Percentiles rank a stretch among this genome's conserved stretches.
phyloP scores from a whole-genome alignment of 2,797 vertebrate genomes.

The Cephalopachus bancanus region DNA sequence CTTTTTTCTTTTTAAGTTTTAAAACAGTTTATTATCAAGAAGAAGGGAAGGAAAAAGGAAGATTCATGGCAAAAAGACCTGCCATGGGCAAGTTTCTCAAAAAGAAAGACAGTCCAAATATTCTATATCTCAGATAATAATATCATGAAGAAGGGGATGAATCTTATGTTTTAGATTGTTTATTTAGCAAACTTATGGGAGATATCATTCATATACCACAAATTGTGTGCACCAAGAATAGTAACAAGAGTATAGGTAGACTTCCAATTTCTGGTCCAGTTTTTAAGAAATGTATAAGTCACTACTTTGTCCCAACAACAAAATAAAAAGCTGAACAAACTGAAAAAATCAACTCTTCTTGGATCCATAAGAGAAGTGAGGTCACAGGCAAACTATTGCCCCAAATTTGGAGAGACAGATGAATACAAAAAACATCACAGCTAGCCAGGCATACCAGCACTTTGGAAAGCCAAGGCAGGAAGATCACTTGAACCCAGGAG shows the following conservation, averaged over 20 bases:
- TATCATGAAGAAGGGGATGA: not conserved
- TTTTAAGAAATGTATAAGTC: not conserved
- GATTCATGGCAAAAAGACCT: too few species aligned
- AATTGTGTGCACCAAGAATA: not conserved
- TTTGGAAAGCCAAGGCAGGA: not conserved
- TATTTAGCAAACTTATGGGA: not conserved
- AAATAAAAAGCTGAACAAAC: not conserved
- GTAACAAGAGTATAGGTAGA: not conserved
- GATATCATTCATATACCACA: slow-evolving; percentile 33
- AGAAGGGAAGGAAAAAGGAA: too few species aligned
- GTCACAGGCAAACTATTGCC: not conserved
- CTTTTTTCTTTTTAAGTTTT: too few species aligned
- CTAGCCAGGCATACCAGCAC: not conserved
- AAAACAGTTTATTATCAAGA: too few species aligned
- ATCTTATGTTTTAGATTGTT: slow-evolving; percentile 8
- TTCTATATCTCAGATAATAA: slow-evolving; percentile 6
- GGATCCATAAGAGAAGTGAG: not conserved
- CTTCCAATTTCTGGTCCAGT: not conserved
- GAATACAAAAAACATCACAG: too few species aligned
- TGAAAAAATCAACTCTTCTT: not conserved
- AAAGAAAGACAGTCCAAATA: not conserved
- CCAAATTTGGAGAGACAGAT: too few species aligned
- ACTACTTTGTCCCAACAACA: not conserved
- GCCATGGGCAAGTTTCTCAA: too few species aligned
- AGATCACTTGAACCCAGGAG: not conserved